phyloP scores from a whole-genome alignment of 2,797 vertebrate genomes.

The Rhadinocentrus ornatus region DNA sequence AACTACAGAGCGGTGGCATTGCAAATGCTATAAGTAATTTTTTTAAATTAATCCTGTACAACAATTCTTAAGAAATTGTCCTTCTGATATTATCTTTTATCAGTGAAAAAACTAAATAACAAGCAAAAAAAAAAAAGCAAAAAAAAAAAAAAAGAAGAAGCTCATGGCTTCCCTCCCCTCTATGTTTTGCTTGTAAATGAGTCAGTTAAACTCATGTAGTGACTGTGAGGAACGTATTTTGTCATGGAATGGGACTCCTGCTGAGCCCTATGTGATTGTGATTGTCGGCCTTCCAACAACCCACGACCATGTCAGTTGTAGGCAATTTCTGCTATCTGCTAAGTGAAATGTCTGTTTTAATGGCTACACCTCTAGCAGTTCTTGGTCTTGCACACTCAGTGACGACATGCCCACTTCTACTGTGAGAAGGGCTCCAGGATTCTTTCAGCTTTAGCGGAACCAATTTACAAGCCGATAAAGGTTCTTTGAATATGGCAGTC shows the following conservation, averaged over 20 bases:
- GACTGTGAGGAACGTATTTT: constrained; percentile 13
- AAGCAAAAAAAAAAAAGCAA: background rate
- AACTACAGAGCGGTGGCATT: background rate
- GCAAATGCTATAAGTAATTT: background rate
- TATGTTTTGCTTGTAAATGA: background rate
- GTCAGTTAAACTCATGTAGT: background rate
- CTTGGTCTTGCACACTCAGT: background rate
- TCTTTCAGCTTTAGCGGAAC: constrained; percentile 16
- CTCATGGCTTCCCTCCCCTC: too few species aligned
- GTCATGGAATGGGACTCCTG: constrained; percentile 10
- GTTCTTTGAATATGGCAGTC: constrained; percentile 24
- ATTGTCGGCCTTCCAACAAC: background rate
- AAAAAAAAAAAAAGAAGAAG: background rate
- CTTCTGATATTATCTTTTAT: too few species aligned
- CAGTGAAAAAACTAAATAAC: background rate
- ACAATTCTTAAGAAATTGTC: background rate
- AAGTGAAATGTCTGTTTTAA: constrained; percentile 33
- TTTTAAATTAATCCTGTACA: background rate
- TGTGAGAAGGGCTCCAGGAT: constrained; percentile 5
- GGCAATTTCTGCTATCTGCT: constrained; percentile 14
- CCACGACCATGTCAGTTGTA: background rate
- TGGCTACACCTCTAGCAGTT: background rate
- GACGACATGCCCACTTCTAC: background rate
- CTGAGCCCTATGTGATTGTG: background rate
- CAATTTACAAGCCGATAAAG: constrained; percentile 46